Base-by-base conservation (phyloP, 2,113 vertebrate species). In the Entosphenus tridentatus region DNA sequence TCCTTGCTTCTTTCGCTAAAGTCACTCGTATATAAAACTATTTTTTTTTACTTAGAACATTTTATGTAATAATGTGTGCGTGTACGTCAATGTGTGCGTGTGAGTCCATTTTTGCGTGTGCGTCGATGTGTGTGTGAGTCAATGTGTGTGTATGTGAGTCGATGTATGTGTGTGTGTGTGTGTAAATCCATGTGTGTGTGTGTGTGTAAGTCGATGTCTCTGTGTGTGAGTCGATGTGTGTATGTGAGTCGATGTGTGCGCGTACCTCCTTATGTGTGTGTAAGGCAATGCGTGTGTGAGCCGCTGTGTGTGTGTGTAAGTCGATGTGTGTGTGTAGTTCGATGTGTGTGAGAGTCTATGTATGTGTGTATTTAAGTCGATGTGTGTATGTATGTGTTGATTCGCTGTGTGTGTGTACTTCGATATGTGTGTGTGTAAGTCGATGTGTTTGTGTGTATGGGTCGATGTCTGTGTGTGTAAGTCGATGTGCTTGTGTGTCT, bases 191-290 rank as follows among this genome's bases (percentile, higher is more conserved):
- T 62, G 58, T 62, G 58, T n/a, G n/a, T n/a, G n/a, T n/a, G n/a
- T 62, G 58, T 62, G 58, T 62, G 58, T 62, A 16, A 13, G 58
- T 62, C 12, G 12, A 16, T 62, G 58, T 62, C 3, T 62, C 3
- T 62, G 58, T 62, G 58, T 62, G 58, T 62, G 58, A 13, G 58
- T 62, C 58, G 12, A 3, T 62, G 58, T 62, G 58, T 62, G 58
- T n/a, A n/a, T 62, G 12, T 3, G 3, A 13, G 58, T 62, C 12
- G 12, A 13, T 62, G 3, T 62, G 58, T 62, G 1, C n/a, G n/a
- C n/a, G n/a, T n/a, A n/a, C n/a, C n/a, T n/a, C n/a, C n/a, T n/a
- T n/a, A n/a, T n/a, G 58, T 62, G 1, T 62, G 12, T 62, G 3
- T 62, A 16, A 13, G 58, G 3, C 3, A 2, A 16, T 62, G 58